Evolutionary conservation across 1,140 invertebrate species (phyloP), one percentile per base, ranked within the genome.

Genomic region (Spodoptera frugiperda): DNA sequence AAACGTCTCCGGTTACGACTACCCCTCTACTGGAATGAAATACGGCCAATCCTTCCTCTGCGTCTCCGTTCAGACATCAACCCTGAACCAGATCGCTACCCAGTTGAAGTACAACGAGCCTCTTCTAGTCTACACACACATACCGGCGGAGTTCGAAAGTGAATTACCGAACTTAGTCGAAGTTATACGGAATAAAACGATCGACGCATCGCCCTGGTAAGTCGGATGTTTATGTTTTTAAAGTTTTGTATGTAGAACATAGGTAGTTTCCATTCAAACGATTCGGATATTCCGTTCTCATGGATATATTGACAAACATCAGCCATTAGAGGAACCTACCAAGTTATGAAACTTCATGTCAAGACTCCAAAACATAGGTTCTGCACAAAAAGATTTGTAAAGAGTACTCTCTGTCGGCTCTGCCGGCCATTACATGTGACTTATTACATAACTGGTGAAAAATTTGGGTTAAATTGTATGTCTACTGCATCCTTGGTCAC

Each of bases 31-130:
- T 3, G 98, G 97, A 0, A 92, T 92, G 73, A 89, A 93, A 11
- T 97, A 97, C 92, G 98, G 98, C 0, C 98, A 99, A 91, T 97
- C 96, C 44, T 97, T 98, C 79, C 93, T 99, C 0, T 99, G 98
- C 89, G 94, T 99, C 44, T 97, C 97, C 0, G 92, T 98, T 6
- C 94, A 95, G 49, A 86, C 94, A 0, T 88, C 94, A 19, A 95
- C 96, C 57, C 89, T 98, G 39, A 95, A 98, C 84, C 94, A 95
- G 77, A 95, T 98, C 59, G 97, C 97, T 3, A 89, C 93, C 55
- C 96, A 97, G 84, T 88, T 98, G 30, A 95, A 96, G 80, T 97
- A 96, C 87, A 98, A 98, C 84, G 95, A 97, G 82, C 97, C 97
- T 8, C 93, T 95, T 21, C 86, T 93, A 5, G 84, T 84, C 0